Base-by-base conservation (phyloP, 1,140 invertebrate genomes). In the Aplysia californica region DNA sequence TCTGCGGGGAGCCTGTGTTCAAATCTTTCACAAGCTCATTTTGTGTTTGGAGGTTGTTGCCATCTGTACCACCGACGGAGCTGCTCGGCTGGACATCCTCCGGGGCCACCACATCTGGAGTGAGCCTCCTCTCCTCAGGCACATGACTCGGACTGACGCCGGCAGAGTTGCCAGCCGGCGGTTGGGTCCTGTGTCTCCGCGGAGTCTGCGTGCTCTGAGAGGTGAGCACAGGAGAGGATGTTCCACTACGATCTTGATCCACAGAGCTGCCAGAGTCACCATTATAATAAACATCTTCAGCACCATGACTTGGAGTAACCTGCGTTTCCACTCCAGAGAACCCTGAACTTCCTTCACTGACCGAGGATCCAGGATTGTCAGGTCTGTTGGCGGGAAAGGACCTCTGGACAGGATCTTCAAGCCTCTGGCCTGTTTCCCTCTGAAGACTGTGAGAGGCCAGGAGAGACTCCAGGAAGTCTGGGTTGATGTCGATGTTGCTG, bases 401-500 rank as follows among this genome's bases (percentile, higher is more conserved):
- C 10, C 10, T 50, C 10, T 10, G 10, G n/a, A n/a, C 44, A 15
- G 44, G 10, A n/a, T 50, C 44, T 15, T n/a, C 44, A 15, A n/a
- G 10, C 10, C 10, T 50, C 10, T 50, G 44, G 44, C 10, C 10
- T 50, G n/a, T 15, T 15, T 15, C n/a, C 64, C 33, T 3, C 6
- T 15, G 15, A 35, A 6, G 15, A 15, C 10, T 29, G 21, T 72
- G 70, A 1, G 70, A 29, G 1, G 35, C 58, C 15, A 72, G 56
- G 3, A 72, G 56, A 33, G 70, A 72, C 36, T 72, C 55, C n/a
- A 72, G 33, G 36, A 72, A 72, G 0, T 33, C 39, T 18, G 70
- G n/a, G 3, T 56, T 72, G 21, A 72, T 61, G 4, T 31, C 44
- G 35, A 39, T n/a, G 5, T 39, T 59, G 56, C n/a, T 41, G 5